Evolutionary conservation across 2,113 vertebrate species (phyloP).

Genomic region (Hystrix brachyura): DNA sequence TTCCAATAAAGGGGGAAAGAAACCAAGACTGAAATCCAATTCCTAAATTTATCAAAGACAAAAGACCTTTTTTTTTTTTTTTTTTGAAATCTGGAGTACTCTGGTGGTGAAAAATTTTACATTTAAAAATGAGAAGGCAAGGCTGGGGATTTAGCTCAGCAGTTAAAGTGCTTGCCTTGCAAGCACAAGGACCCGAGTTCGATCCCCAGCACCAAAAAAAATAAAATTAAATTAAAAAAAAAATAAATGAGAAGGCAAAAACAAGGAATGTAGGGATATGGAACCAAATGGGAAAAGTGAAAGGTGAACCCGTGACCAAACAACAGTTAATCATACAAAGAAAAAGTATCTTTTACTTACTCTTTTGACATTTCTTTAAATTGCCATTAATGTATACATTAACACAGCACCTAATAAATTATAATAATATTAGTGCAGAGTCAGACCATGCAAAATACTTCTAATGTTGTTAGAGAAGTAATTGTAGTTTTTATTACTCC

Average conservation of each 20-base stretch:
- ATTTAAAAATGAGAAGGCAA: slow-evolving; percentile 52
- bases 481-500: slow-evolving; percentile 56
- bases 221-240: too few species aligned
- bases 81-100: too few species aligned
- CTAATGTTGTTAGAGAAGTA: slow-evolving; percentile 35
- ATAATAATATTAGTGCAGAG: slow-evolving; percentile 22
- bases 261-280: slow-evolving; percentile 7
- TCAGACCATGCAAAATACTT: slow-evolving; percentile 36
- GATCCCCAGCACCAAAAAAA: too few species aligned
- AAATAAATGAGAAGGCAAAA: background rate
- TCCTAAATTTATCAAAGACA: background rate
- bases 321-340: background rate
- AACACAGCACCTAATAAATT: slow-evolving; percentile 49
- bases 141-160: too few species aligned
- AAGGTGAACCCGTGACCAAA: background rate
- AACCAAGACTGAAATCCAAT: background rate
- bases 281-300: background rate
- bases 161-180: too few species aligned
- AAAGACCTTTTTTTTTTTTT: background rate
- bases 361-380: slow-evolving; percentile 31
- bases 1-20: background rate
- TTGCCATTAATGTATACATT: background rate
- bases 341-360: slow-evolving; percentile 11
- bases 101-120: background rate
- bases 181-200: too few species aligned